phyloP scores from a whole-genome alignment of 2,113 vertebrate genomes.

The Nycticryphes semicollaris region DNA sequence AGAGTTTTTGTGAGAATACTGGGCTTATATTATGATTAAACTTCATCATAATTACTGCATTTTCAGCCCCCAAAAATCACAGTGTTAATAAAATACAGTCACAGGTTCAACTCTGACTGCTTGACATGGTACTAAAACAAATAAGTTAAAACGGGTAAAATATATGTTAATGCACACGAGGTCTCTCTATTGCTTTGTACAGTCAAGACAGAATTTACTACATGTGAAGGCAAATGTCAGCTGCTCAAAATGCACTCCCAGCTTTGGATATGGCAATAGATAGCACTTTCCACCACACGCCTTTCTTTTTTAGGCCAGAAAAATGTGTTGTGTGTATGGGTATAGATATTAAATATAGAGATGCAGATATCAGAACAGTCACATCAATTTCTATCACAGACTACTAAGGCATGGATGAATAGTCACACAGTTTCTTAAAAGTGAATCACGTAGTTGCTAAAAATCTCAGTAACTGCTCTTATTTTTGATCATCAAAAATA shows the following conservation, averaged over 20 bases:
- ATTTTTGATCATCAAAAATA: conserved; percentile 9
- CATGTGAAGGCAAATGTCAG: background rate
- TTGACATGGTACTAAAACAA: background rate
- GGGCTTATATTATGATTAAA: background rate
- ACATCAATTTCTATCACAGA: background rate
- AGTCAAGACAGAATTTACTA: background rate
- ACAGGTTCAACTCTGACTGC: background rate
- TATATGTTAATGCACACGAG: background rate
- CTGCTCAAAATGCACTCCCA: background rate
- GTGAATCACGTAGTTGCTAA: background rate
- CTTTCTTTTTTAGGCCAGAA: background rate
- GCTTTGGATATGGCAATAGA: background rate
- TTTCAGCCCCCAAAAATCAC: background rate
- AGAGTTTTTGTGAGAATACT: background rate
- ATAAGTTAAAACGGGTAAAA: background rate
- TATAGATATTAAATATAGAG: background rate
- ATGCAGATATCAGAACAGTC: background rate
- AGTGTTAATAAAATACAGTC: background rate
- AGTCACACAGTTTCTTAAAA: background rate
- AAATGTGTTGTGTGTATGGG: background rate
- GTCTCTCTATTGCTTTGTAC: background rate
- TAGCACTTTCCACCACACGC: background rate
- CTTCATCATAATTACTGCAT: background rate
- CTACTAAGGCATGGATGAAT: background rate
- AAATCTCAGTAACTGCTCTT: background rate